Percentiles rank a stretch among this genome's conserved stretches.
phyloP scores from a whole-genome alignment of 2,797 vertebrate species.

The Alca torda region DNA sequence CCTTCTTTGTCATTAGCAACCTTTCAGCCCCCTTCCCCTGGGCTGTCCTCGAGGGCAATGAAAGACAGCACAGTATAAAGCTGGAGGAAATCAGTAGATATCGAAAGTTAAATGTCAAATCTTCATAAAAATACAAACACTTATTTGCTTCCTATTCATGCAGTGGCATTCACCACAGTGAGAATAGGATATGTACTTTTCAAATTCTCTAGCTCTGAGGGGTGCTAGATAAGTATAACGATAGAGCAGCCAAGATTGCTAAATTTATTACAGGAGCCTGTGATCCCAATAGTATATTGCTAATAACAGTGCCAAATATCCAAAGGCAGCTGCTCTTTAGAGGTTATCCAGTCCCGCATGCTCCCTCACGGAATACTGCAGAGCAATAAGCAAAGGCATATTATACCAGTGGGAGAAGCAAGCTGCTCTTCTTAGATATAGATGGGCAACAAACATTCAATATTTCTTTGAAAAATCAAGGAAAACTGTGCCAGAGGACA shows the following conservation, averaged over 20 bases:
- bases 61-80: neutral
- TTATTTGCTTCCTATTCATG: neutral
- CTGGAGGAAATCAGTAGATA: neutral
- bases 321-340: constrained; percentile 67
- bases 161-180: neutral
- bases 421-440: constrained; percentile 60
- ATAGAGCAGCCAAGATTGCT: constrained; percentile 58
- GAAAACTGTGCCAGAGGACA: constrained; percentile 64
- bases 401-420: constrained; percentile 61
- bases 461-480: constrained; percentile 62
- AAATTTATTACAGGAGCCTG: constrained; percentile 63
- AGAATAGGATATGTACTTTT: neutral
- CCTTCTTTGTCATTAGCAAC: neutral
- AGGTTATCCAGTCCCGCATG: constrained; percentile 53
- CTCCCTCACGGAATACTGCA: constrained; percentile 53
- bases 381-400: constrained; percentile 58
- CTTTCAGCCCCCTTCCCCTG: neutral
- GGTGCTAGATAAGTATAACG: constrained; percentile 33
- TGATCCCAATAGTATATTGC: constrained; percentile 67
- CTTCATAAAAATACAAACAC: neutral
- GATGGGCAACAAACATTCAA: constrained; percentile 34
- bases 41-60: neutral
- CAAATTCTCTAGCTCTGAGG: constrained; percentile 47
- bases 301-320: constrained; percentile 68
- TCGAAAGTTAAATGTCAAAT: neutral